Conservation (phyloP, 2,888 invertebrate genomes). For the Ptilodon capucinus region DNA sequence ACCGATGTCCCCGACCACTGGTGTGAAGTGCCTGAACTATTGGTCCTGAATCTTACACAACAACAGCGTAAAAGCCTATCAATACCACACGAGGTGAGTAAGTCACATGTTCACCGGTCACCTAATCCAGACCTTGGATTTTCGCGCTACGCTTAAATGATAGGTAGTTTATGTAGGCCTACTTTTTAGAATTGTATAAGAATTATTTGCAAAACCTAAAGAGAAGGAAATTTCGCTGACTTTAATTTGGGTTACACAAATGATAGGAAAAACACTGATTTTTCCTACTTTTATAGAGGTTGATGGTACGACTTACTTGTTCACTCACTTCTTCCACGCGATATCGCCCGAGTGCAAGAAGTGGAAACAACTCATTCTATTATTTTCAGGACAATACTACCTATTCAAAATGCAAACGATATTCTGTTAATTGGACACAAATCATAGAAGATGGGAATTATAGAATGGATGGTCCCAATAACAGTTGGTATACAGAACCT, state of each 20-base stretch:
- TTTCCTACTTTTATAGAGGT: too few relatives aligned
- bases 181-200: too few relatives aligned
- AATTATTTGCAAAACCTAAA: too few relatives aligned
- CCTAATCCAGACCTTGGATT: too few relatives aligned
- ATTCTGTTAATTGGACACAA: constrained; percentile 87
- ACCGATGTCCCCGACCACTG: constrained; percentile 93
- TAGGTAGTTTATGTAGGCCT: too few relatives aligned
- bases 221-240: not conserved
- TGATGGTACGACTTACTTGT: too few relatives aligned
- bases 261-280: too few relatives aligned
- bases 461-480: constrained; percentile 62
- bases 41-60: constrained; percentile 74
- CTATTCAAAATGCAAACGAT: constrained; percentile 88
- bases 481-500: constrained; percentile 84
- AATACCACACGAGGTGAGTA: constrained; percentile 83
- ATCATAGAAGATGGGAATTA: constrained; percentile 60
- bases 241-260: not conserved
- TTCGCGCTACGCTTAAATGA: too few relatives aligned
- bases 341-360: too few relatives aligned
- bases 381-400: constrained; percentile 66
- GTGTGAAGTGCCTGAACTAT: constrained; percentile 89
- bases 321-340: too few relatives aligned
- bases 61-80: constrained; percentile 84
- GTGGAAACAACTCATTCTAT: too few relatives aligned
- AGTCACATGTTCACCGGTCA: not conserved